These are phyloP conservation scores for Eublepharis macularius DNA, from an alignment of 2,113 vertebrate genomes.

Conservation along the genomic window DNA sequence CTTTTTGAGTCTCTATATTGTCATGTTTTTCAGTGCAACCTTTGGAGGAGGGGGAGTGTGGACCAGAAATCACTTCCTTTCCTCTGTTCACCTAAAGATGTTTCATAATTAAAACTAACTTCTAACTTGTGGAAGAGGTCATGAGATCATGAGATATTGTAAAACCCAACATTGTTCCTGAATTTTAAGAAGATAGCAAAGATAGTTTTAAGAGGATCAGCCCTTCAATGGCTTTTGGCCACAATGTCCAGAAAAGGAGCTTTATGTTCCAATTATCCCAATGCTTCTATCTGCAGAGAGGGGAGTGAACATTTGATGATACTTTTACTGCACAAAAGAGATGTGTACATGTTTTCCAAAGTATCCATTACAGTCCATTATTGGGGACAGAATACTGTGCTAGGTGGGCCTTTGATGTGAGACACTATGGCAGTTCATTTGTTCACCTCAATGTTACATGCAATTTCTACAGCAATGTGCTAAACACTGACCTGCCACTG, in stretches of 20 bases:
- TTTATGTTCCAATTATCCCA: neutral
- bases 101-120: neutral
- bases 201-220: neutral
- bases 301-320: neutral
- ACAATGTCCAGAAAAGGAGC: neutral
- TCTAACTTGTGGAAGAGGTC: neutral
- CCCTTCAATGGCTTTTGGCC: neutral
- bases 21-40: neutral
- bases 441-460: conserved; percentile 14
- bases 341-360: neutral
- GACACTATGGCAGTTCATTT: conserved; percentile 28
- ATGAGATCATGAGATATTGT: neutral
- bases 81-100: neutral
- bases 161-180: neutral
- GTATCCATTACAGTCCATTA: conserved; percentile 10
- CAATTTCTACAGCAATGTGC: neutral
- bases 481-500: conserved; percentile 20
- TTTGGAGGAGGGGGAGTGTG: neutral
- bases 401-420: conserved; percentile 16
- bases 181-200: neutral
- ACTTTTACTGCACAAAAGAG: neutral
- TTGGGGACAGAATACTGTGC: neutral
- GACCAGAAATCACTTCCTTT: neutral
- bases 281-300: neutral
- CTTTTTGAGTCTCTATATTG: neutral